Percentiles rank a stretch among this genome's conserved stretches.
Conservation (phyloP, 2,113 vertebrate genomes). For the Bubo bubo region DNA sequence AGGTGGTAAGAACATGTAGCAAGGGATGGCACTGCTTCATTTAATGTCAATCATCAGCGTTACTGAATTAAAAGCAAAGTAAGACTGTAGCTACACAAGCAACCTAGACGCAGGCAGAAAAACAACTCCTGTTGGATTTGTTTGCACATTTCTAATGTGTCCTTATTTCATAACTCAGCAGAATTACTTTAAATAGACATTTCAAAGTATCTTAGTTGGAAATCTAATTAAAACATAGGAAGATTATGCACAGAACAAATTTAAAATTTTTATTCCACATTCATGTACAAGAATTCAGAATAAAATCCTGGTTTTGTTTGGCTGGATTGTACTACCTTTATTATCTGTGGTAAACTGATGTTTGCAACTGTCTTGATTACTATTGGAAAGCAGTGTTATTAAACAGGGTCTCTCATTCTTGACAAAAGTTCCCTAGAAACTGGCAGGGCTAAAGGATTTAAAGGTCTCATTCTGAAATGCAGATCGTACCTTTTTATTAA, state of each 20-base stretch:
- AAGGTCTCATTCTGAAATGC: constrained; percentile 53
- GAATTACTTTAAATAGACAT: constrained; percentile 3
- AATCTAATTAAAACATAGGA: background rate
- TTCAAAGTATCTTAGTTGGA: background rate
- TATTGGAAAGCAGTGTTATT: background rate
- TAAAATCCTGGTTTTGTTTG: background rate
- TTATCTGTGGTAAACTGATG: background rate
- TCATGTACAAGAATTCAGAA: background rate
- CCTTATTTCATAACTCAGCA: background rate
- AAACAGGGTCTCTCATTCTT: background rate
- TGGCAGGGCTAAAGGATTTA: constrained; percentile 21
- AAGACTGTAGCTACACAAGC: background rate
- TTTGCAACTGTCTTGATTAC: background rate
- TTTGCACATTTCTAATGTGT: background rate
- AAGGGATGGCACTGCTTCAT: background rate
- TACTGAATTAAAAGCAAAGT: background rate
- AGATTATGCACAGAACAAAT: background rate
- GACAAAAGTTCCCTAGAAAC: constrained; percentile 13
- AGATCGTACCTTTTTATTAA: constrained; percentile 59
- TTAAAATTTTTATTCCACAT: background rate
- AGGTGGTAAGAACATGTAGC: background rate
- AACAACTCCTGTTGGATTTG: background rate
- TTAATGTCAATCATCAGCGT: background rate
- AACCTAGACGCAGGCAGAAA: background rate
- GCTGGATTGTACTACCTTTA: background rate